These are phyloP conservation scores for Carollia perspicillata DNA, from an alignment of 2,113 vertebrate genomes.

Conservation along the genomic window DNA sequence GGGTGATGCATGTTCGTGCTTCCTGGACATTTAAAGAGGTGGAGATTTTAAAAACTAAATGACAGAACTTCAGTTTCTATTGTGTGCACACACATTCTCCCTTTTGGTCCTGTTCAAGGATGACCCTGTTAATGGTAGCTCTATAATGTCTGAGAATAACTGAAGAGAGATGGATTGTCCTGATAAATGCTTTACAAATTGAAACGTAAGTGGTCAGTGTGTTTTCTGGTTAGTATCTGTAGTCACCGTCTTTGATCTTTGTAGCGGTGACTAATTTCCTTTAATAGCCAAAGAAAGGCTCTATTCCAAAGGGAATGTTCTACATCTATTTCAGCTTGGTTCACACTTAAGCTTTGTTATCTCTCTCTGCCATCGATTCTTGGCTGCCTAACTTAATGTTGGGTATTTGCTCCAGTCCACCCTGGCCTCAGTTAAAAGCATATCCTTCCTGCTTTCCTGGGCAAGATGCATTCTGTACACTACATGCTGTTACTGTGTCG, in stretches of 20 bases:
- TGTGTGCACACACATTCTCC: neutral
- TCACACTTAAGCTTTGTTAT: constrained; percentile 11
- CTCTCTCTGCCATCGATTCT: neutral
- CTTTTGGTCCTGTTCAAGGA: neutral
- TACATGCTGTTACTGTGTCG: neutral
- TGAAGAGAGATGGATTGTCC: neutral
- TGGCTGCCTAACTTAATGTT: neutral
- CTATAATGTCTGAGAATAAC: neutral
- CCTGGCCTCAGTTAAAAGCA: neutral
- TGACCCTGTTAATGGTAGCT: neutral
- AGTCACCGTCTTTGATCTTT: constrained; percentile 37
- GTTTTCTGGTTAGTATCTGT: constrained; percentile 40
- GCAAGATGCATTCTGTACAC: neutral
- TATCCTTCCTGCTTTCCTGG: neutral
- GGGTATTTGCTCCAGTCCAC: neutral
- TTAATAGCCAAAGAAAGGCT: constrained; percentile 21
- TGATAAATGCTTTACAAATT: constrained; percentile 29
- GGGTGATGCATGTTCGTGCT: neutral
- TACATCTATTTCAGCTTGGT: neutral
- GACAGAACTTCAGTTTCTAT: neutral
- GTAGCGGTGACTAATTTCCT: constrained; percentile 49
- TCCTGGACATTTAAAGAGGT: neutral
- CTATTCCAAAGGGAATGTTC: neutral
- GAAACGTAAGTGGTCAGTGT: neutral
- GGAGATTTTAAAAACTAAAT: neutral